phyloP scores from a whole-genome alignment of 1,140 invertebrate genomes.

The Drosophila chauvacae region DNA sequence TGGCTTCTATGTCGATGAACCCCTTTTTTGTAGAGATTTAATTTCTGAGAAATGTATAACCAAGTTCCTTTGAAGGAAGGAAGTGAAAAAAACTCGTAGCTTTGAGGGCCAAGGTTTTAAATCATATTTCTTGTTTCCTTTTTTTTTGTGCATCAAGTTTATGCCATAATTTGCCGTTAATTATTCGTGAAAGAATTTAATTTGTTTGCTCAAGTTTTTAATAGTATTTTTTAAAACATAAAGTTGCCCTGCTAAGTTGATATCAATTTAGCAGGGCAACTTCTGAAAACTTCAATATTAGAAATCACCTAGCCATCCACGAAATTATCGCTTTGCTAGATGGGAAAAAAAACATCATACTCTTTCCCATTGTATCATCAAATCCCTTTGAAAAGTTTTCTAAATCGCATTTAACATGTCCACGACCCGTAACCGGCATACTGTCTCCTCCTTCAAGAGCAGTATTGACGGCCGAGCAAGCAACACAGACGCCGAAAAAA shows the following conservation, averaged over 20 bases:
- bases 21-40: not conserved
- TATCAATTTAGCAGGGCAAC: too few relatives aligned
- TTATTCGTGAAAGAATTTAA: too few relatives aligned
- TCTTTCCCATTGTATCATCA: not conserved
- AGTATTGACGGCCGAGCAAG: not conserved
- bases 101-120: not conserved
- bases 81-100: not conserved
- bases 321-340: not conserved
- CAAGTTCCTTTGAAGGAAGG: not conserved
- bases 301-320: not conserved
- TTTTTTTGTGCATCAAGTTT: too few relatives aligned
- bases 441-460: not conserved
- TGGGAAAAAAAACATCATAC: not conserved
- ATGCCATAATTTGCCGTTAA: too few relatives aligned
- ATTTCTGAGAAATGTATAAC: not conserved
- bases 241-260: too few relatives aligned
- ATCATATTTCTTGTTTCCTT: not conserved
- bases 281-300: too few relatives aligned
- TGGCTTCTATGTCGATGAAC: slow-evolving; percentile 28
- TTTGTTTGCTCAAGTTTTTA: too few relatives aligned
- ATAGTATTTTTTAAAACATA: too few relatives aligned
- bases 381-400: not conserved
- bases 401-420: slow-evolving; percentile 5
- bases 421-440: not conserved
- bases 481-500: not conserved